Conservation (phyloP, 2,888 invertebrate genomes). For the Neoaliturus tenellus region DNA sequence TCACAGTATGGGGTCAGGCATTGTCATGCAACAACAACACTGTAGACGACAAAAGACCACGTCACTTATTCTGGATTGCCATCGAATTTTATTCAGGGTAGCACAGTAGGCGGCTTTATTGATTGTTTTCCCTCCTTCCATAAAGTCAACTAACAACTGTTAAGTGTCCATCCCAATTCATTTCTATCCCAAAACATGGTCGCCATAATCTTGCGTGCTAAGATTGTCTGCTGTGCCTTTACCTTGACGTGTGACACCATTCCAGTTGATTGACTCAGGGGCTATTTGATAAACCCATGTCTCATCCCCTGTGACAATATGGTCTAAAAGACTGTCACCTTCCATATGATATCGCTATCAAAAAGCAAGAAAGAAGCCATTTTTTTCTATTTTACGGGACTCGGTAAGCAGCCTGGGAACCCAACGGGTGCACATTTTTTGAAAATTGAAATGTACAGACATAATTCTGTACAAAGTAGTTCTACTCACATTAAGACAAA, state of each 20-base stretch:
- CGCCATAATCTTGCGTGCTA: background rate
- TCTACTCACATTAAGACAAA: background rate
- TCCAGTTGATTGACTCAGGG: background rate
- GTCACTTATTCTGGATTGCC: background rate
- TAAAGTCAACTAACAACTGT: background rate
- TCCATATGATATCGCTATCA: slow-evolving; percentile 1
- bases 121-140: background rate
- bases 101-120: background rate
- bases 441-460: too few relatives aligned
- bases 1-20: slow-evolving; percentile 12
- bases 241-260: background rate
- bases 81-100: slow-evolving; percentile 5
- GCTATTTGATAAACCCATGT: background rate
- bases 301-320: slow-evolving; percentile 23
- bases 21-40: slow-evolving; percentile 32
- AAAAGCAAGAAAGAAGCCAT: background rate
- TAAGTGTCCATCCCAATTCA: too few relatives aligned
- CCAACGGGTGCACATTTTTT: background rate
- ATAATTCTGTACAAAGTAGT: background rate
- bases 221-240: background rate
- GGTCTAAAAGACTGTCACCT: background rate
- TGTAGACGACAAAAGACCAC: background rate
- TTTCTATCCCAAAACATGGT: background rate
- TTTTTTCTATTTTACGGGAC: background rate
- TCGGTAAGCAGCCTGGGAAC: slow-evolving; percentile 18